These are phyloP conservation scores for Scalopus aquaticus DNA, from an alignment of 2,113 vertebrate species.

Conservation along the genomic window DNA sequence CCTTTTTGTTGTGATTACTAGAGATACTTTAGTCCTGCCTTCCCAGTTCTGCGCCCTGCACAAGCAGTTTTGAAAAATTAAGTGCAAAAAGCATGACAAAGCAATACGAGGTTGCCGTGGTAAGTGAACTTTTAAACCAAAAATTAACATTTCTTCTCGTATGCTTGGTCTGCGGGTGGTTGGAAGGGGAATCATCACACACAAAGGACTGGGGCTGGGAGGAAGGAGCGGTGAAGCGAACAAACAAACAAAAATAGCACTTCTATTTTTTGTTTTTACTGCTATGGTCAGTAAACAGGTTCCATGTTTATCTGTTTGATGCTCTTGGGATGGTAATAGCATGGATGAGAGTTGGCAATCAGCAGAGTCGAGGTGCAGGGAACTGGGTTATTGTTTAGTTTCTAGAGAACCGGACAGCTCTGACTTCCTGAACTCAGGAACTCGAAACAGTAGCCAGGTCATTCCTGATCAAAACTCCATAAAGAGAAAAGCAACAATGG, in stretches of 20 bases:
- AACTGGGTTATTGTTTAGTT: slow-evolving; percentile 47
- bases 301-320: neutral
- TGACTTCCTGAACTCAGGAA: slow-evolving; percentile 48
- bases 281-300: neutral
- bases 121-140: slow-evolving; percentile 83
- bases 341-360: neutral
- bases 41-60: slow-evolving; percentile 72
- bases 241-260: neutral
- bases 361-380: neutral
- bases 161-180: slow-evolving; percentile 47
- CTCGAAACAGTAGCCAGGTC: neutral
- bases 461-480: neutral
- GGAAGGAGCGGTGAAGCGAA: neutral
- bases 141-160: slow-evolving; percentile 61
- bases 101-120: slow-evolving; percentile 83
- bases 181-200: slow-evolving; percentile 49
- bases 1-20: slow-evolving; percentile 67
- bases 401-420: neutral
- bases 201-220: slow-evolving; percentile 66
- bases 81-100: slow-evolving; percentile 82
- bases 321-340: neutral
- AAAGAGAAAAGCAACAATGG: slow-evolving; percentile 47
- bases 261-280: slow-evolving; percentile 52
- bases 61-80: slow-evolving; percentile 77
- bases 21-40: slow-evolving; percentile 61